These are phyloP conservation scores for Drosophila sucinea DNA, from an alignment of 1,140 invertebrate species.

Conservation along the genomic window DNA sequence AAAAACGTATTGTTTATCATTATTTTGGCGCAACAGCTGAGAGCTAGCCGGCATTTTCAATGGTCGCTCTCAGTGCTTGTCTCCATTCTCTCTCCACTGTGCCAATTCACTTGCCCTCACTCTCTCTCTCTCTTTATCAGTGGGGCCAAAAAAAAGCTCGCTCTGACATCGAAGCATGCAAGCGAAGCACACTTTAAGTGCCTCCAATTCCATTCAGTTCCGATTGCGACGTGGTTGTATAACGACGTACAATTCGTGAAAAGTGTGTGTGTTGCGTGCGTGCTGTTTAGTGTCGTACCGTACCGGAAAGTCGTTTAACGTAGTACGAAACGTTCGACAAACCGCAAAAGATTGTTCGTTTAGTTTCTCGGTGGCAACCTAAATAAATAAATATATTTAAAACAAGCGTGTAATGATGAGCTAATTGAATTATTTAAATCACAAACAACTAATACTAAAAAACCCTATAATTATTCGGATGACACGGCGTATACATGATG, in stretches of 20 bases:
- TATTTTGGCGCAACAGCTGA: slow-evolving; percentile 51
- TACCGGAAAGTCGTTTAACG: slow-evolving; percentile 27
- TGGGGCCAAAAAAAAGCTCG: slow-evolving; percentile 24
- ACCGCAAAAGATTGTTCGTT: slow-evolving; percentile 26
- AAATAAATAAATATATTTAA: slow-evolving; percentile 9
- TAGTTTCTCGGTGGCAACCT: slow-evolving; percentile 22
- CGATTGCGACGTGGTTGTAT: slow-evolving; percentile 79
- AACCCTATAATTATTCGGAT: slow-evolving; percentile 23
- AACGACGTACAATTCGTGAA: slow-evolving; percentile 59
- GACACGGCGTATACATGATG: slow-evolving; percentile 68
- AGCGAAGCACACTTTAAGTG: slow-evolving; percentile 11
- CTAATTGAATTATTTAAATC: slow-evolving; percentile 27
- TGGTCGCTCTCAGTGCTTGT: slow-evolving; percentile 1
- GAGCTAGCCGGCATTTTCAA: slow-evolving; percentile 48
- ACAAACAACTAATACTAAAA: slow-evolving; percentile 7
- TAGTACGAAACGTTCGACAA: slow-evolving; percentile 38
- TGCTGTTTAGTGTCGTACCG: slow-evolving; percentile 14
- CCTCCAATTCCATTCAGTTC: slow-evolving; percentile 52
- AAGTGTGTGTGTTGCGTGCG: slow-evolving; percentile 22
- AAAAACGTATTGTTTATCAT: slow-evolving; percentile 63
- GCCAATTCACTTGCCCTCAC: not conserved
- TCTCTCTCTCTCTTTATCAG: slow-evolving; percentile 3
- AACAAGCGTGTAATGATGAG: slow-evolving; percentile 51
- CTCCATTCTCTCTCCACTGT: slow-evolving; percentile 14
- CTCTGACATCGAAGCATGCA: slow-evolving; percentile 16